Percentiles rank a stretch among this genome's conserved stretches.
phyloP scores from a whole-genome alignment of 1,140 invertebrate genomes.

The Papilio machaon region DNA sequence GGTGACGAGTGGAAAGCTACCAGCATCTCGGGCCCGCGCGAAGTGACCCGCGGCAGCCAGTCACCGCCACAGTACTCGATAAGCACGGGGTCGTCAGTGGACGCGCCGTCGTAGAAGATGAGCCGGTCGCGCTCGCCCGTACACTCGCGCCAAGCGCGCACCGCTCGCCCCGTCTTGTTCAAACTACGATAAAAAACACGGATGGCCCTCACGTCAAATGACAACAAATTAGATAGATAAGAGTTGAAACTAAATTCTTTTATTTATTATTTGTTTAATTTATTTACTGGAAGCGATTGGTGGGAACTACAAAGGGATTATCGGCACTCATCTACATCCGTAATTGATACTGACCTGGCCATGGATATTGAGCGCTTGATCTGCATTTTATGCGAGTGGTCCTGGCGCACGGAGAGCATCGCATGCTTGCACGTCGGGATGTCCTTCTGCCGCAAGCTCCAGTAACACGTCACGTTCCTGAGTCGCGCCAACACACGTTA shows the following conservation, averaged over 20 bases:
- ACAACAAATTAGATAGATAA: too few species aligned
- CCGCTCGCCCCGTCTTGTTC: slow-evolving; percentile 86
- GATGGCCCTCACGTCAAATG: too few species aligned
- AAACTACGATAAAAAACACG: slow-evolving; percentile 64
- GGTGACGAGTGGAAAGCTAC: slow-evolving; percentile 92
- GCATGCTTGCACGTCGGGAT: slow-evolving; percentile 94
- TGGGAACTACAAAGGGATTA: too few species aligned
- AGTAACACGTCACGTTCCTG: slow-evolving; percentile 90
- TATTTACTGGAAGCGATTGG: too few species aligned
- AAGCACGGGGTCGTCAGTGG: slow-evolving; percentile 90
- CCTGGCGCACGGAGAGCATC: slow-evolving; percentile 91
- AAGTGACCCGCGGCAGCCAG: slow-evolving; percentile 88
- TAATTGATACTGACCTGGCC: slow-evolving; percentile 67
- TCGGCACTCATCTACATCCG: too few species aligned
- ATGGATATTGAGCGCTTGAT: slow-evolving; percentile 86
- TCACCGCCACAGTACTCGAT: slow-evolving; percentile 94
- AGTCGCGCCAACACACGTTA: neutral
- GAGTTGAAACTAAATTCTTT: too few species aligned
- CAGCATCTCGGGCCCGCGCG: slow-evolving; percentile 90
- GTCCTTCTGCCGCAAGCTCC: slow-evolving; percentile 90
- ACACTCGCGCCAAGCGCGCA: slow-evolving; percentile 92
- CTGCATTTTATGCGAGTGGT: slow-evolving; percentile 87
- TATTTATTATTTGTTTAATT: too few species aligned
- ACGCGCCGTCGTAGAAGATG: slow-evolving; percentile 92
- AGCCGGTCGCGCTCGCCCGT: slow-evolving; percentile 90